Evolutionary conservation across 2,113 vertebrate genomes (phyloP).

Genomic region (Labrus mixtus): DNA sequence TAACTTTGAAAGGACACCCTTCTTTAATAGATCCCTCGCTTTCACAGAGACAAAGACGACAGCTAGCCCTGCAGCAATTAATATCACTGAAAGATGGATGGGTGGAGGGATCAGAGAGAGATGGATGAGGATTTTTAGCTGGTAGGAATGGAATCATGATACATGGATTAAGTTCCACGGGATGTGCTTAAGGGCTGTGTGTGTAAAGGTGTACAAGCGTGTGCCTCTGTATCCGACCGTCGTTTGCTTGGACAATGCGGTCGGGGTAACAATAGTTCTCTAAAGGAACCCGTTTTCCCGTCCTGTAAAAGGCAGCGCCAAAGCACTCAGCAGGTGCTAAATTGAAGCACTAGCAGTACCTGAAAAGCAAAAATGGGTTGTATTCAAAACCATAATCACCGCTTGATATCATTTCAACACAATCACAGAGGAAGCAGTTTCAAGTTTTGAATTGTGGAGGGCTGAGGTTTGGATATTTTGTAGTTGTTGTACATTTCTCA

Average conservation of each 20-base stretch:
- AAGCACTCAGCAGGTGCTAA: constrained; percentile 38
- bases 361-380: constrained; percentile 49
- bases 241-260: constrained; percentile 35
- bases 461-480: constrained; percentile 25
- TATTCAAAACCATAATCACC: constrained; percentile 53
- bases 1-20: constrained; percentile 74
- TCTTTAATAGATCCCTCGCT: constrained; percentile 67
- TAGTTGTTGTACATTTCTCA: constrained; percentile 2
- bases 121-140: constrained; percentile 41
- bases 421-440: constrained; percentile 35
- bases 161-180: constrained; percentile 8
- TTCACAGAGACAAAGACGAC: constrained; percentile 67
- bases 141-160: constrained; percentile 29
- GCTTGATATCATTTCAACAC: constrained; percentile 43
- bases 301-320: constrained; percentile 38
- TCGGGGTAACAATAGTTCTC: constrained; percentile 31
- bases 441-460: constrained; percentile 23
- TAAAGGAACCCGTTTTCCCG: constrained; percentile 40
- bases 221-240: constrained; percentile 6
- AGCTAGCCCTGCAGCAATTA: constrained; percentile 73
- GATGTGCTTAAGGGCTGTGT: not conserved
- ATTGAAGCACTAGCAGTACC: constrained; percentile 25
- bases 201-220: constrained; percentile 1
- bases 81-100: constrained; percentile 67
- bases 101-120: constrained; percentile 54